Conservation (phyloP, 2,797 vertebrate genomes). For the Hippopotamyrus pictus region DNA sequence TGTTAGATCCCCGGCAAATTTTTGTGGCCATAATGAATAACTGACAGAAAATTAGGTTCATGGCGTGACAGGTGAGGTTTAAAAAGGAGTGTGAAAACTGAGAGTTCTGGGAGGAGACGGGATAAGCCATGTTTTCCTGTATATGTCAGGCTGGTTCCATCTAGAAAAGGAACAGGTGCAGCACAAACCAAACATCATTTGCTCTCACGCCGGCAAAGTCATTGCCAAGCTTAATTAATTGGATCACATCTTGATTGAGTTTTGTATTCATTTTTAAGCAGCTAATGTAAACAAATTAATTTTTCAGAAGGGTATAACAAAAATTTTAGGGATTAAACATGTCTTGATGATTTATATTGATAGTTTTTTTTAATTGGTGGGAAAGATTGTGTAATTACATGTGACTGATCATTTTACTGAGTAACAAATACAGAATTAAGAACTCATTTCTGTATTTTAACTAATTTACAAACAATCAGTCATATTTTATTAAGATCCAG, state of each 20-base stretch:
- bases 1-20: background rate
- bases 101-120: background rate
- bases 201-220: background rate
- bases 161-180: background rate
- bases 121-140: background rate
- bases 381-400: background rate
- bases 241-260: background rate
- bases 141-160: background rate
- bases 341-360: background rate
- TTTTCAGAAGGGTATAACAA: background rate
- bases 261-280: background rate
- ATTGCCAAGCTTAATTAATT: background rate
- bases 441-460: background rate
- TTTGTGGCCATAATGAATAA: background rate
- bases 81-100: background rate
- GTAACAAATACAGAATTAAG: background rate
- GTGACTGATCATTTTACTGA: background rate
- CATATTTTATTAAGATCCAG: background rate
- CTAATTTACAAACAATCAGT: background rate
- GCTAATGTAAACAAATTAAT: background rate
- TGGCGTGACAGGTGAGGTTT: background rate
- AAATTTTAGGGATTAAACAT: background rate
- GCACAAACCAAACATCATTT: background rate
- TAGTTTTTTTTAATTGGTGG: background rate
- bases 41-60: background rate